phyloP scores from a whole-genome alignment of 2,113 vertebrate genomes.

The Nematolebias whitei region DNA sequence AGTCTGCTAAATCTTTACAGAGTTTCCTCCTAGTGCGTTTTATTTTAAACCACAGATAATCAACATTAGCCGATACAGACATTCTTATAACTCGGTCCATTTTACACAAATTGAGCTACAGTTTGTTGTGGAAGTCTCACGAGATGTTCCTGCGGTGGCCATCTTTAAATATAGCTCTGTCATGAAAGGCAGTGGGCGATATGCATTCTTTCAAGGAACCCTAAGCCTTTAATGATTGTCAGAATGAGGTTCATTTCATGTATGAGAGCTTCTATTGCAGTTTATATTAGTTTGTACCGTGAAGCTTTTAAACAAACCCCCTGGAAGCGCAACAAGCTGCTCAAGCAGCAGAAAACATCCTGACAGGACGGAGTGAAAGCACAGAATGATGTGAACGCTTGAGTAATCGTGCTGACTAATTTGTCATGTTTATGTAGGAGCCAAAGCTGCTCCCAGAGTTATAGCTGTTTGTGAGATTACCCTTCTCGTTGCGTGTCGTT shows the following conservation, averaged over 20 bases:
- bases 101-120: no score
- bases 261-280: neutral
- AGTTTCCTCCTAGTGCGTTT: no score
- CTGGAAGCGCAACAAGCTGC: constrained; percentile 5
- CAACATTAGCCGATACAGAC: no score
- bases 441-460: constrained; percentile 25
- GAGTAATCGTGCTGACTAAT: constrained; percentile 3
- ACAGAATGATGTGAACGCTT: neutral
- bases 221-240: no score
- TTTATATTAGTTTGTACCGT: constrained; percentile 10
- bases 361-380: constrained; percentile 46
- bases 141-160: no score
- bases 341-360: constrained; percentile 26
- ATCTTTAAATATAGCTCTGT: no score
- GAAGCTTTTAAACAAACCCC: constrained; percentile 11
- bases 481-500: neutral
- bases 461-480: constrained; percentile 37
- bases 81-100: no score
- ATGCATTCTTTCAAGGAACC: no score
- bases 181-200: no score
- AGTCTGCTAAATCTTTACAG: no score
- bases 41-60: no score
- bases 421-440: constrained; percentile 18
- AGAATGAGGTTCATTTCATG: neutral
- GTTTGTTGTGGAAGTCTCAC: no score